Evolutionary conservation across 2,888 invertebrate species (phyloP).

Genomic region (Halictus quadricinctus): DNA sequence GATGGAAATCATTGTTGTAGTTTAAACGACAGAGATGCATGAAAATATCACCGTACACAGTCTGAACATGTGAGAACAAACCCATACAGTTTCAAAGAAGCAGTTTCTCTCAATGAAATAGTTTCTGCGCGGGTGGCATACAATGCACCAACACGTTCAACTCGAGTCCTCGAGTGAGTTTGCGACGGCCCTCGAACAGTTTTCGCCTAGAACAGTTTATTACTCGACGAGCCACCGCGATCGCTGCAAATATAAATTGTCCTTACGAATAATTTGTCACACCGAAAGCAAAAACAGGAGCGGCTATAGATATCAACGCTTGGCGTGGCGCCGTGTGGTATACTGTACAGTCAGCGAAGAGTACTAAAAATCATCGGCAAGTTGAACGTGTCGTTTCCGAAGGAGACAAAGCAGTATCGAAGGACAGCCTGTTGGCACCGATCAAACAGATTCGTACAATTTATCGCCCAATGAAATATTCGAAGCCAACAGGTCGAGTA

Average conservation of each 20-base stretch:
- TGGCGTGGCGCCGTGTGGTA: not conserved
- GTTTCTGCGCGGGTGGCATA: not conserved
- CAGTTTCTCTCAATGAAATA: not conserved
- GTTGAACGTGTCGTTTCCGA: not conserved
- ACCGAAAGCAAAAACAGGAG: conserved; percentile 2
- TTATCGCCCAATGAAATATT: not conserved
- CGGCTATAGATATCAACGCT: not conserved
- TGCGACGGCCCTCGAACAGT: not conserved
- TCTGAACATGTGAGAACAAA: no score
- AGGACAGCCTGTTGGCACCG: not conserved
- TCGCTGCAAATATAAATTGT: conserved; percentile 1
- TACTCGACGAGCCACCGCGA: not conserved
- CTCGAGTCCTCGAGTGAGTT: not conserved
- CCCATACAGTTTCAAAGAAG: no score
- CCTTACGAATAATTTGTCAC: conserved; percentile 5
- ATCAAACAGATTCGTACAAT: not conserved
- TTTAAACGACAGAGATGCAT: no score
- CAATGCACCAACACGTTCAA: conserved; percentile 5
- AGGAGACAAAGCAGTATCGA: not conserved
- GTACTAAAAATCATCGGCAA: not conserved
- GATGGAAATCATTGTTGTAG: not conserved
- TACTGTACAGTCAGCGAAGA: conserved; percentile 20
- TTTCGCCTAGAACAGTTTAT: not conserved
- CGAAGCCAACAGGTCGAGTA: conserved; percentile 1
- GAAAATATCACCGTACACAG: no score